Base-by-base conservation (phyloP, 2,113 vertebrate species). In the Phyllostomus hastatus region DNA sequence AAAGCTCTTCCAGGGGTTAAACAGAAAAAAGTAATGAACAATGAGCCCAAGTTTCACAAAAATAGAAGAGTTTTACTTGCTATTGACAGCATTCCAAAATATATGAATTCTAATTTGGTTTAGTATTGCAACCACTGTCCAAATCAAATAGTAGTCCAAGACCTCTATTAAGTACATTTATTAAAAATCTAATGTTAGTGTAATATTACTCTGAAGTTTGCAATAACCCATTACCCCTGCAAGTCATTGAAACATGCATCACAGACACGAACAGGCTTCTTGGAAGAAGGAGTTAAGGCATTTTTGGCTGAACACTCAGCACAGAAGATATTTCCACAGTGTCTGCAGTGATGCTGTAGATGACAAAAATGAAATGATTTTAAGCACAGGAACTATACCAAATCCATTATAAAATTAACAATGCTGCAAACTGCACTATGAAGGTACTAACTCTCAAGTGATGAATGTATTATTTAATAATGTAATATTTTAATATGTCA, bases 241-340 rank as follows among this genome's bases (percentile, higher is more conserved):
- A 99, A 98, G 94, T 99, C 99, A 95, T 99, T 99, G 92, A 99
- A 99, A 98, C 99, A 99, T 15, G 98, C 98, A 97, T 99, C 99
- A 82, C 99, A 99, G 90, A 99, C 99, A 64, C 99, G 99, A 31
- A 99, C 99, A 80, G 99, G 99, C 97, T 99, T 99, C 98, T 99
- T 99, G 28, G 99, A 99, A 93, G 99, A 99, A 90, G 99, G 99
- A 73, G 99, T 99, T 98, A 99, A 98, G 98, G 99, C 99, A 98
- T 99, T 99, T 98, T 97, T 99, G 76, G 99, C 97, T 35, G 99
- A 99, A 98, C 99, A 99, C 93, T 99, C 99, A 0, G 98, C 99
- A 96, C 99, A 99, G 97, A 99, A 99, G 97, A 99, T 99, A 98
- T 99, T 99, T 57, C 99, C 99, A 96, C 99, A 99, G 28, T 99